Evolutionary conservation across 2,113 vertebrate species (phyloP).

Genomic region (Gasterosteus aculeatus): DNA sequence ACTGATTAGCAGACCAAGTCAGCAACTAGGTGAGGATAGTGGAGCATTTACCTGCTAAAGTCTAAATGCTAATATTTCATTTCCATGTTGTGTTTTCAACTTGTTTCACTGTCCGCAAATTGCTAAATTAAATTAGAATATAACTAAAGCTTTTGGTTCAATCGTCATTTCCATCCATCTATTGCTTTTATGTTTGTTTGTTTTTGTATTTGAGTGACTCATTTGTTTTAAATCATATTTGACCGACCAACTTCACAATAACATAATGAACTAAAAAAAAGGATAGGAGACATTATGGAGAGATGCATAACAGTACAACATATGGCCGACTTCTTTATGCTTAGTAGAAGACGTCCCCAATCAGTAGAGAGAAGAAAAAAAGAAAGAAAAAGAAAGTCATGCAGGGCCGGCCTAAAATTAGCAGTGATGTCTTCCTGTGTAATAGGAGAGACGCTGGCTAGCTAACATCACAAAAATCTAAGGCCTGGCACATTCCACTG

Average conservation of each 20-base stretch:
- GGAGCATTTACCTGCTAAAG: neutral
- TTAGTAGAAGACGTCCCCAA: constrained; percentile 17
- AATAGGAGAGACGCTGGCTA: constrained; percentile 80
- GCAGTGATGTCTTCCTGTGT: constrained; percentile 83
- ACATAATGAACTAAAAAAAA: neutral
- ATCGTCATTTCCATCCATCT: neutral
- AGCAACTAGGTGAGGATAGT: neutral
- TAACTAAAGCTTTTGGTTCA: neutral
- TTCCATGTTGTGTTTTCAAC: neutral
- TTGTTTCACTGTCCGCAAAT: neutral
- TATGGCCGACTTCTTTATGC: constrained; percentile 9
- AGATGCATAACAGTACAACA: constrained; percentile 2
- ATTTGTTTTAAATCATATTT: neutral
- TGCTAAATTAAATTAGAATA: neutral
- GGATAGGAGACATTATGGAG: neutral
- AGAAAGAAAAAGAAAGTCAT: constrained; percentile 15
- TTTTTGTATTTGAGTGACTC: neutral
- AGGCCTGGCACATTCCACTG: constrained; percentile 83
- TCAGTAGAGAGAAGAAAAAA: constrained; percentile 20
- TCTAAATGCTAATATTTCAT: neutral
- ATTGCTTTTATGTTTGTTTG: neutral
- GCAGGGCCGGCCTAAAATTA: constrained; percentile 76
- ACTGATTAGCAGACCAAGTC: neutral
- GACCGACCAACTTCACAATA: neutral
- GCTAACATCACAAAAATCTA: constrained; percentile 83